These are phyloP conservation scores for Drosophila ananassae DNA, from an alignment of 1,140 invertebrate species.

Conservation along the genomic window DNA sequence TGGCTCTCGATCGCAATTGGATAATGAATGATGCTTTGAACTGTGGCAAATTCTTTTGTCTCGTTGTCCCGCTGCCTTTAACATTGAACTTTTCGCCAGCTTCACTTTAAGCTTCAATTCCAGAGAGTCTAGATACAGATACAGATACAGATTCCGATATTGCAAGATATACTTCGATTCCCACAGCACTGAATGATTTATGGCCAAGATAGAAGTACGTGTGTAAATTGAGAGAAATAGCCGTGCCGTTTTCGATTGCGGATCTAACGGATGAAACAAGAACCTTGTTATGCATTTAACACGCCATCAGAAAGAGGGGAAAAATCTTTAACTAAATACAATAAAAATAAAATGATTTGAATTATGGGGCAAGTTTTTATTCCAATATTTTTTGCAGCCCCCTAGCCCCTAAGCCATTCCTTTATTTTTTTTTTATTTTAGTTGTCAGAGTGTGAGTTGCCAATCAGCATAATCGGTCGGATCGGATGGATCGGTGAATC, in stretches of 20 bases:
- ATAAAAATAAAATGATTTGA: slow-evolving; percentile 74
- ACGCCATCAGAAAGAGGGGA: slow-evolving; percentile 47
- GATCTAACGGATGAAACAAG: slow-evolving; percentile 82
- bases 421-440: no score
- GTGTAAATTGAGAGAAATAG: slow-evolving; percentile 66
- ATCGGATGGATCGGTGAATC: slow-evolving; percentile 28
- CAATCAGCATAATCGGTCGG: slow-evolving; percentile 60
- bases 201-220: slow-evolving; percentile 53
- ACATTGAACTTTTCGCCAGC: slow-evolving; percentile 77
- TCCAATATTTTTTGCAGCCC: slow-evolving; percentile 5
- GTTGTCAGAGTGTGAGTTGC: slow-evolving; percentile 18
- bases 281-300: slow-evolving; percentile 81
- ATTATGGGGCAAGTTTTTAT: slow-evolving; percentile 75
- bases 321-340: slow-evolving; percentile 55
- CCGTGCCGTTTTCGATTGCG: slow-evolving; percentile 64
- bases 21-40: slow-evolving; percentile 79
- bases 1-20: slow-evolving; percentile 59
- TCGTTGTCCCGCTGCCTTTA: slow-evolving; percentile 47
- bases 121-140: slow-evolving; percentile 54
- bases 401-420: neutral
- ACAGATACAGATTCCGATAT: slow-evolving; percentile 20
- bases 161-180: slow-evolving; percentile 56
- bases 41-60: slow-evolving; percentile 80
- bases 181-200: slow-evolving; percentile 80
- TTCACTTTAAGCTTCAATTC: slow-evolving; percentile 12